These are phyloP conservation scores for Platyscapa corneri DNA, from an alignment of 1,140 invertebrate genomes.

Conservation along the genomic window DNA sequence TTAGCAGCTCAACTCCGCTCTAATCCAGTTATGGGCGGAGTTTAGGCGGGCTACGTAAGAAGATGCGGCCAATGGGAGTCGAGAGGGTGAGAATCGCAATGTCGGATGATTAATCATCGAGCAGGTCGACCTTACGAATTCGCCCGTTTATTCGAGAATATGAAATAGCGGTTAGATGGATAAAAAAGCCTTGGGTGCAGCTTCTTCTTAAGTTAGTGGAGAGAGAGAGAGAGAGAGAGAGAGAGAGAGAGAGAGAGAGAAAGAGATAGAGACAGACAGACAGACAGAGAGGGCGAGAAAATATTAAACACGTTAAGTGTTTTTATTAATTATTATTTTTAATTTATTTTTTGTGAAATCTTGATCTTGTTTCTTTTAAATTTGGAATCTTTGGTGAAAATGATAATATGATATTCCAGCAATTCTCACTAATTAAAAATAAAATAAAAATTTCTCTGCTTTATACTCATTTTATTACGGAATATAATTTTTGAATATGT, in stretches of 20 bases:
- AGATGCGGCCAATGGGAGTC: constrained; percentile 8
- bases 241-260: too few species aligned
- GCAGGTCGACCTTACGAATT: constrained; percentile 17
- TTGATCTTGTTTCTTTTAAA: too few species aligned
- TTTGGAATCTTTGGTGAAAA: too few species aligned
- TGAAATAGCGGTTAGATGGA: constrained; percentile 6
- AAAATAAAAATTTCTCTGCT: too few species aligned
- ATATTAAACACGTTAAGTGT: too few species aligned
- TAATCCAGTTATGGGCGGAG: not conserved
- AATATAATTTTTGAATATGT: too few species aligned
- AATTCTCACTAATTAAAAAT: too few species aligned
- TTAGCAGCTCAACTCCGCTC: not conserved
- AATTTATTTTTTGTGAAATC: not conserved
- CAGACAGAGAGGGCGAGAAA: too few species aligned
- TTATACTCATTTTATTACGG: too few species aligned
- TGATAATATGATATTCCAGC: too few species aligned
- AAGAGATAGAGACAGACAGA: too few species aligned
- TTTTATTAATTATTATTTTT: not conserved
- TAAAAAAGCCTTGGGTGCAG: not conserved
- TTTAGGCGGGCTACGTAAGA: not conserved
- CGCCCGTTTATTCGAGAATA: constrained; percentile 21
- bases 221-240: too few species aligned
- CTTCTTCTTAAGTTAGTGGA: not conserved
- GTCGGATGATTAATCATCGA: constrained; percentile 39
- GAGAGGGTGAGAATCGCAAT: constrained; percentile 7